Conservation (phyloP, 2,797 vertebrate genomes). For the Hypotaenidia philippensis region DNA sequence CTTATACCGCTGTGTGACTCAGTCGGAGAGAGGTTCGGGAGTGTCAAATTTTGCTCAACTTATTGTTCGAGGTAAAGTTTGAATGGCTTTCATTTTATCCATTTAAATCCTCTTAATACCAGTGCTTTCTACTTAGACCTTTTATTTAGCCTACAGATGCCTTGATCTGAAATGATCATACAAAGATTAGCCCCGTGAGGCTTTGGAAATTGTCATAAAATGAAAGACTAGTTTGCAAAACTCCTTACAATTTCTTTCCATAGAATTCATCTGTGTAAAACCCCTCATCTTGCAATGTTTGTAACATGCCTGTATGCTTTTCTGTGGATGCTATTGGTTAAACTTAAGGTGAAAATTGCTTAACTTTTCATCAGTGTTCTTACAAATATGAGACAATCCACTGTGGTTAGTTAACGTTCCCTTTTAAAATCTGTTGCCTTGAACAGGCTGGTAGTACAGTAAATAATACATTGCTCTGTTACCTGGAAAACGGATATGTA, state of each 20-base stretch:
- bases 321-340: neutral
- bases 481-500: neutral
- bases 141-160: neutral
- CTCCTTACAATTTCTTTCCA: neutral
- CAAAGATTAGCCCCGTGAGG: neutral
- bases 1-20: slow-evolving; percentile 96
- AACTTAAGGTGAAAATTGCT: neutral
- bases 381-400: neutral
- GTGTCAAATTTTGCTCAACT: slow-evolving; percentile 97
- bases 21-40: slow-evolving; percentile 95
- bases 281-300: neutral
- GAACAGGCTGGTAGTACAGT: neutral
- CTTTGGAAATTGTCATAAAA: neutral
- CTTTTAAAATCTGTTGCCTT: neutral
- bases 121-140: neutral
- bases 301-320: neutral
- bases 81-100: neutral
- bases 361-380: neutral
- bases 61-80: slow-evolving; percentile 92
- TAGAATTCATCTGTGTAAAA: neutral
- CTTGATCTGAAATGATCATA: neutral
- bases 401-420: neutral
- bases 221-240: neutral
- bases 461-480: neutral
- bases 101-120: neutral